Base-by-base conservation (phyloP, 2,113 vertebrate species). In the Crotalus helleri region DNA sequence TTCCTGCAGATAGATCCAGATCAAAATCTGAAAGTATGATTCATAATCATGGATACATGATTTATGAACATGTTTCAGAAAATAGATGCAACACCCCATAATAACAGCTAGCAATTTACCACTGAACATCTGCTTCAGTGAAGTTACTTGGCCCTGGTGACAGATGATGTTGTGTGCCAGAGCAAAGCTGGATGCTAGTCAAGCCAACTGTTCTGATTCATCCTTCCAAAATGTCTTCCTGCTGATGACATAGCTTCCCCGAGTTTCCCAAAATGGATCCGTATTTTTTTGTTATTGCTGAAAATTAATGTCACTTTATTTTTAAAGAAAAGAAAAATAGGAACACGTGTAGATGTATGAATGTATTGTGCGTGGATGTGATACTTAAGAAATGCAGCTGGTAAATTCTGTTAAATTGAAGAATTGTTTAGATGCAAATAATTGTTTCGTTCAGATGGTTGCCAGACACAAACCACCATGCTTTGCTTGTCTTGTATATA, bases 311-410 rank as follows among this genome's bases (percentile, higher is more conserved):
- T 0, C 81, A 9, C 87, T 85, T 93, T 69, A 39, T 92, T 69
- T 95, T 95, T 61, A 93, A 93, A 90, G 93, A 91, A 58, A 85
- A 8, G 5, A 24, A 9, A 33, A 57, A 39, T 24, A 49, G 39
- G 19, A 81, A 81, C 17, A 21, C 7, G 1, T 0, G 19, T 8
- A 8, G 33, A 23, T 21, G 17, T 5, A 3, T 7, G 33, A 81
- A 90, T 26, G 26, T 33, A 44, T 61, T 58, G 91, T 39, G 17
- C 57, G 39, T n/a, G 26, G 44, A 51, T 33, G 9, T 61, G 93
- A 59, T 0, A 0, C 9, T 6, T 54, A 58, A 58, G 54, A 91
- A 49, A 49, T 6, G 58, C 29, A 5, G 29, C 15, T 49, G n/a
- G 54, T 1, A 11, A 58, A 11, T n/a, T 49, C 81, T 91, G 54